Conservation (phyloP, 2,113 vertebrate species). For the Mus musculus region GRCm39 chr3:131137001-131137500, state of each 20-base stretch:
- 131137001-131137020: too few species aligned
- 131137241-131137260: conserved; percentile 63
- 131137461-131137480: background rate
- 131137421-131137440: background rate
- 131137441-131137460: background rate
- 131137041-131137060: background rate
- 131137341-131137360: background rate
- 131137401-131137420: background rate
- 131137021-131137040: background rate
- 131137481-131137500: background rate
- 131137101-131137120: background rate
- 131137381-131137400: conserved; percentile 23
- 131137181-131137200: background rate
- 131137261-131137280: conserved; percentile 75
- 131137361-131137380: background rate
- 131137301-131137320: conserved; percentile 16
- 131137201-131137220: conserved; percentile 75
- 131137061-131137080: conserved; percentile 34
- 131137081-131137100: background rate
- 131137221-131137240: conserved; percentile 33
- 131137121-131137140: background rate
- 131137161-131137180: background rate
- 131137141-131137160: background rate
- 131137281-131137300: conserved; percentile 47
- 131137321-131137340: conserved; percentile 28